Base-by-base conservation (phyloP, 2,113 vertebrate genomes). In the Ammodytes dubius region DNA sequence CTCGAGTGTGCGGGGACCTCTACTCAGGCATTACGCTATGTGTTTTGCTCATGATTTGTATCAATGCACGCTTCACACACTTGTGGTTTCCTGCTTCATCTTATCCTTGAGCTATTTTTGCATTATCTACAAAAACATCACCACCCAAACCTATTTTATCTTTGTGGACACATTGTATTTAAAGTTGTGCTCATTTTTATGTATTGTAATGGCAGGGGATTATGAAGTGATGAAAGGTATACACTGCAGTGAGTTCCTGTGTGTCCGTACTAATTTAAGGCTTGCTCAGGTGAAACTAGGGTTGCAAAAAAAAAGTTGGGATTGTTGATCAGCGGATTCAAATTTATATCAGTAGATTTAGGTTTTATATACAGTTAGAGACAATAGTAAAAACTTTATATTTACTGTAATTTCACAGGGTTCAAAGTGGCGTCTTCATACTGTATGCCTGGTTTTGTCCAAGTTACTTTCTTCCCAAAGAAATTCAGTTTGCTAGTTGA, bases 21-120 rank as follows among this genome's bases (percentile, higher is more conserved):
- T 83, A 70, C 65, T 59, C 70, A 68, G 19, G n/a, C 39, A 39
- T 66, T 61, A 60, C 71, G 12, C 71, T 14, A 2, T 77, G 58
- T 45, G 67, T 45, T 82, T 74, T 66, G 43, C 47, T 66, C 49
- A 67, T 74, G 59, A 75, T 5, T 56, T 66, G 56, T 70, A 37
- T 56, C 60, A 8, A 63, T 50, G 56, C 37, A 86, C 11, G 27
- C 64, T 27, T 35, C 60, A 60, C n/a, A 58, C 10, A 42, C 59
- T 11, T 5, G 35, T 39, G 60, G 54, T 43, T 49, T 75, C 5
- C 19, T 42, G 46, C 57, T 61, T 80, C 69, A 19, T 75, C 52
- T 79, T 58, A 40, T 72, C 70, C 61, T 73, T 85, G 58, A 77
- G 4, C 19, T 63, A 43, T 77, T 68, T 63, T 15, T 50, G 15